Conservation (phyloP, 2,113 vertebrate species). For the Chloebia gouldiae region DNA sequence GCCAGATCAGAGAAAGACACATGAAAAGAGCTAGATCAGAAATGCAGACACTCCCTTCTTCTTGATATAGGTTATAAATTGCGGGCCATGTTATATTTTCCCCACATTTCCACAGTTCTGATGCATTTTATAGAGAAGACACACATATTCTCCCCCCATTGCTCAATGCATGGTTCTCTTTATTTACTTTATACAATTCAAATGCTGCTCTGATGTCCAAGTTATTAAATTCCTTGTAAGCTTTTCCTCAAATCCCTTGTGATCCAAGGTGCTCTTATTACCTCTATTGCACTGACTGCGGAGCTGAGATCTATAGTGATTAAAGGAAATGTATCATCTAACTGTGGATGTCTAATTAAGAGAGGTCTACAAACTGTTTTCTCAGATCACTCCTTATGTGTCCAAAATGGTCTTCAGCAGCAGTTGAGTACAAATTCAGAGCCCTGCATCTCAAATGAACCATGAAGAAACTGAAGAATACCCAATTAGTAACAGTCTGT, state of each 20-base stretch:
- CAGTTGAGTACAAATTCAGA: conserved; percentile 54
- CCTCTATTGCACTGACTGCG: background rate
- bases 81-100: background rate
- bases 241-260: conserved; percentile 7
- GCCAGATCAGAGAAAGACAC: background rate
- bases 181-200: conserved; percentile 1
- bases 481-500: conserved; percentile 69
- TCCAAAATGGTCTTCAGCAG: conserved; percentile 49
- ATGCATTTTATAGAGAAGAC: background rate
- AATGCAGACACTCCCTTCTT: background rate
- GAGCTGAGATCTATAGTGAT: conserved; percentile 22
- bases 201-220: background rate
- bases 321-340: conserved; percentile 50
- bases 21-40: background rate
- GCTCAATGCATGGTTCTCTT: background rate
- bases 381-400: conserved; percentile 40
- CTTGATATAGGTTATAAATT: background rate
- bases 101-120: background rate
- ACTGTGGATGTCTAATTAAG: conserved; percentile 45
- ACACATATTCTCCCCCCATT: background rate
- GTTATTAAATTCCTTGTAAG: conserved; percentile 37
- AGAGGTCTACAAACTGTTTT: conserved; percentile 36
- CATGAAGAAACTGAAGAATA: conserved; percentile 63
- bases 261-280: conserved; percentile 33
- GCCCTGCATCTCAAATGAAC: conserved; percentile 59